Conservation (phyloP, 2,797 vertebrate species). For the Sebastes miniatus region DNA sequence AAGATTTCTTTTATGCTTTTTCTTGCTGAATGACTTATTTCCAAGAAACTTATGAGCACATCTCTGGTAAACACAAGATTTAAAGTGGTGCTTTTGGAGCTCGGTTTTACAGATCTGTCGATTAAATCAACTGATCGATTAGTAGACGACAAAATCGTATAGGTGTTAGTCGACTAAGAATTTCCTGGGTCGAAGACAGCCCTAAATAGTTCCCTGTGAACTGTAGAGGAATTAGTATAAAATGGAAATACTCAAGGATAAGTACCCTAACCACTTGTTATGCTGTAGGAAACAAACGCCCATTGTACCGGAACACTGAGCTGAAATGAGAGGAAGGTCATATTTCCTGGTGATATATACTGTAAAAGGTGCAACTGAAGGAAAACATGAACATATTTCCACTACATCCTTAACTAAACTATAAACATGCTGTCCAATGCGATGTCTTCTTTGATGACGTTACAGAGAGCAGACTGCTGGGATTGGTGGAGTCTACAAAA, state of each 20-base stretch:
- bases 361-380: background rate
- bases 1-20: too few relatives aligned
- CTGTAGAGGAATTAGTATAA: background rate
- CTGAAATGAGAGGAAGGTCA: background rate
- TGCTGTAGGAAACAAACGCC: background rate
- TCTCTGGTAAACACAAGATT: too few relatives aligned
- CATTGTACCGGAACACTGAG: background rate
- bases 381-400: background rate
- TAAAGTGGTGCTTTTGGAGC: background rate
- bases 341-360: background rate
- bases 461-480: conserved; percentile 88
- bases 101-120: too few relatives aligned
- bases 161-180: too few relatives aligned
- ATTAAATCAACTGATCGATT: too few relatives aligned
- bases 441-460: conserved; percentile 72
- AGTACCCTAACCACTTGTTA: background rate
- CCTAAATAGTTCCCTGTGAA: background rate
- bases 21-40: too few relatives aligned
- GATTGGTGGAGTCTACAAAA: conserved; percentile 83
- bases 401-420: conserved; percentile 78
- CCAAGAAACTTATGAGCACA: too few relatives aligned
- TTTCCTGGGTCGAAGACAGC: too few relatives aligned
- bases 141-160: rapidly evolving
- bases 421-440: conserved; percentile 87
- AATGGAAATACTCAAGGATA: background rate